These are phyloP conservation scores for Hypolimnas misippus DNA, from an alignment of 2,888 invertebrate genomes.

Conservation along the genomic window DNA sequence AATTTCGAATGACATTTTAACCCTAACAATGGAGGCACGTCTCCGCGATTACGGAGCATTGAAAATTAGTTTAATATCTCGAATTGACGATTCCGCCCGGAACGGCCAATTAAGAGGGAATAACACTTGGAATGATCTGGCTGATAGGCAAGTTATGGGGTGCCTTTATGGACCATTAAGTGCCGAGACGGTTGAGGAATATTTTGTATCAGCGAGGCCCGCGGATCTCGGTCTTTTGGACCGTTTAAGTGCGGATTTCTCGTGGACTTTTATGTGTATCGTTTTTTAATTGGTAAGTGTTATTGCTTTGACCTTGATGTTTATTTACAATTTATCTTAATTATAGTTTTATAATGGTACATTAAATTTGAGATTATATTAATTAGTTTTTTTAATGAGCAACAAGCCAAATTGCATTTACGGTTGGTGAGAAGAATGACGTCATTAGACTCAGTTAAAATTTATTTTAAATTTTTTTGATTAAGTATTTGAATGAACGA, in stretches of 20 bases:
- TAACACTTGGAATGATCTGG: conserved; percentile 77
- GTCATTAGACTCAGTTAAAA: neutral
- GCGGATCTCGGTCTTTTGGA: conserved; percentile 28
- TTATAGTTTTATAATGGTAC: conserved; percentile 6
- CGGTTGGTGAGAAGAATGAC: neutral
- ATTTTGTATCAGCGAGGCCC: conserved; percentile 36
- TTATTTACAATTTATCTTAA: conserved; percentile 1
- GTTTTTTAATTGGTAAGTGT: conserved; percentile 13
- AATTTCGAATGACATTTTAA: conserved; percentile 49
- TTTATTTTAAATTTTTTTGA: neutral
- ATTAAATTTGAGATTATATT: neutral
- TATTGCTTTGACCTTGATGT: neutral
- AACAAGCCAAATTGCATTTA: neutral
- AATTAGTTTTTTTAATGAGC: neutral
- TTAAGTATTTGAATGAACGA: neutral
- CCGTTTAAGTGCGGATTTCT: conserved; percentile 29
- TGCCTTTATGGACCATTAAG: conserved; percentile 80
- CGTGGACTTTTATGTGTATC: conserved; percentile 17
- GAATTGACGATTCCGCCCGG: conserved; percentile 82
- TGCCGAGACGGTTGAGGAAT: conserved; percentile 44
- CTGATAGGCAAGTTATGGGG: conserved; percentile 82
- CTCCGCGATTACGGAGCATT: conserved; percentile 77
- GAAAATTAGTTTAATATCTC: conserved; percentile 84
- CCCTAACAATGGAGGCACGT: conserved; percentile 64
- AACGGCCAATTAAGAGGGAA: conserved; percentile 81